Base-by-base conservation (phyloP, 2,888 invertebrate genomes). In the Cataglyphis livida region DNA sequence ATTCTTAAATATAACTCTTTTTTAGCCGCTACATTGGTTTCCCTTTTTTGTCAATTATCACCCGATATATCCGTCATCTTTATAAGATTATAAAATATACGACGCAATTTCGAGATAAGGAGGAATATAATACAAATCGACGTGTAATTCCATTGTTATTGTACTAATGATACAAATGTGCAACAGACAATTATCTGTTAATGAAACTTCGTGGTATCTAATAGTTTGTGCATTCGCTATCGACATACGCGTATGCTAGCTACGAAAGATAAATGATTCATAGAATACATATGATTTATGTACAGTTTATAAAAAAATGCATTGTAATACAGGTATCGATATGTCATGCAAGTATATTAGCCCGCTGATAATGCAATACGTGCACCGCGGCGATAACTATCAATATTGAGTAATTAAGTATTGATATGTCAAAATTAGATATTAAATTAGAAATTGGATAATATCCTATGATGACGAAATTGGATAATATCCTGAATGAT, bases 211-310 rank as follows among this genome's bases (percentile, higher is more conserved):
- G 25, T 35, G 62, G 3, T 64, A 75, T 54, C 18, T 25, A 38
- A 54, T 38, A 25, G n/a, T 32, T 38, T 12, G 51, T n/a, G 44
- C 21, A 21, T 74, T 15, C 35, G 10, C 21, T 75, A 51, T 75
- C 62, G 48, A 18, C 35, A 28, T 25, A 38, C 38, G 38, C 38
- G 12, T 25, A 54, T 65, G n/a, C 4, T 21, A 21, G 21, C 21
- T 21, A 21, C 25, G 38, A 65, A 65, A 75, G 54, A 65, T 75
- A 35, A 64, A 64, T 64, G 28, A 65, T 76, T 76, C 38, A 51
- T n/a, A 51, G 7, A n/a, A n/a, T n/a, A 51, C 2, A 7, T 51
- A n/a, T n/a, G 6, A 51, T 51, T 51, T 51, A 51, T 51, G n/a
- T 51, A n/a, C n/a, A 2, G n/a, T 51, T 51, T n/a, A 7, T 51